Base-by-base conservation (phyloP, 2,888 invertebrate species). In the Trissoscelio sp. region DNA sequence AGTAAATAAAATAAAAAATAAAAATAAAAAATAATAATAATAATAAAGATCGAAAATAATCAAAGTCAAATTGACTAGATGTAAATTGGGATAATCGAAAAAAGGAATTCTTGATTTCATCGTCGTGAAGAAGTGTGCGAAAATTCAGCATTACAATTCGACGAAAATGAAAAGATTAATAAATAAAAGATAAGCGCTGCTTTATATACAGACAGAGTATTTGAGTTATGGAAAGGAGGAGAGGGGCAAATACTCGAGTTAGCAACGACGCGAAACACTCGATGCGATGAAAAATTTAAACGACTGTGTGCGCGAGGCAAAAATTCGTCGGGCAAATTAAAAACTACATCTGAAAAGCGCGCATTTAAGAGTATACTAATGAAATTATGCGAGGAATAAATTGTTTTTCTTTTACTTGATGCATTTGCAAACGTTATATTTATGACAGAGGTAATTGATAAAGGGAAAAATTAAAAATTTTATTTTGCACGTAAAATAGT, bases 271-370 rank as follows among this genome's bases (percentile, higher is more conserved):
- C 14, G 58, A 58, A 60, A 37, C 34, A 58, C 70, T 70, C 70
- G 70, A 70, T 58, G 48, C 12, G 34, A 60, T 60, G 48, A 58
- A 70, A 58, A 70, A 70, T 70, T 70, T 69, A 34, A 69, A 69
- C 46, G 42, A 39, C 39, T 11, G 39, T 53, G 46, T 46, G 28
- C 24, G 44, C 14, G 6, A 37, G 16, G 37, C 3, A 57, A 14
- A 57, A 57, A 34, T 37, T 57, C 37, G 6, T 20, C 20, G 31
- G 16, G 2, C 16, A 31, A 55, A 55, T 55, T 55, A 55, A 55
- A 55, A 57, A 16, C n/a, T 20, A 20, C 53, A 53, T 31, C 1
- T 11, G 5, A 24, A 22, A 48, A 48, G 24, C 22, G 28, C 20
- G 11, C 7, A n/a, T 53, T 53, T 31, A 53, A 28, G 31, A 31